Evolutionary conservation across 2,797 vertebrate genomes (phyloP).

Genomic region (Syngnathus rostellatus): DNA sequence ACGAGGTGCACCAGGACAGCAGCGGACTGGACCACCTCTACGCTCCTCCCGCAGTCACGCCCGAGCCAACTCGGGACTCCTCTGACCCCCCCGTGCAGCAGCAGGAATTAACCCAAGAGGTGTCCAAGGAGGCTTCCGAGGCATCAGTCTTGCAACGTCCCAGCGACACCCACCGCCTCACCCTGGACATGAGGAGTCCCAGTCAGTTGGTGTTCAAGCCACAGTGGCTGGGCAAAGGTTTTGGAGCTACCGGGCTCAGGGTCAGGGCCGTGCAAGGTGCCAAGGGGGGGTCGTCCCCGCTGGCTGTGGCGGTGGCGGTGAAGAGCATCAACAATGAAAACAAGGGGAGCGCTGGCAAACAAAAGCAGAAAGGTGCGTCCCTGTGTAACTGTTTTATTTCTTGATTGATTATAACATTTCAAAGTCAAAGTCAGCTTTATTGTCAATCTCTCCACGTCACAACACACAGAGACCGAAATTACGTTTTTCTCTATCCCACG

Average conservation of each 20-base stretch:
- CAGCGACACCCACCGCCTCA: conserved; percentile 52
- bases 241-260: conserved; percentile 57
- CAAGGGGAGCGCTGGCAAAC: conserved; percentile 53
- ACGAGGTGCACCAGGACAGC: conserved; percentile 45
- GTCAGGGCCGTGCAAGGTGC: conserved; percentile 51
- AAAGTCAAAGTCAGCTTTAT: too few species aligned
- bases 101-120: conserved; percentile 12
- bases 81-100: conserved; percentile 13
- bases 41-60: conserved; percentile 24
- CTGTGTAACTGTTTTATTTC: background rate
- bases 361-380: conserved; percentile 62
- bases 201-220: conserved; percentile 74
- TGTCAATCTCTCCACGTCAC: too few species aligned
- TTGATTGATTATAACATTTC: background rate
- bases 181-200: conserved; percentile 66
- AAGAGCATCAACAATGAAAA: conserved; percentile 61
- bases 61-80: conserved; percentile 20
- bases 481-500: too few species aligned
- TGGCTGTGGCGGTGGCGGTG: conserved; percentile 43
- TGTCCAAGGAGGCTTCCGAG: conserved; percentile 1
- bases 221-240: conserved; percentile 72
- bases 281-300: conserved; percentile 55
- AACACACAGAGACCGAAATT: too few species aligned
- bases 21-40: conserved; percentile 40
- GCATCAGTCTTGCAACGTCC: conserved; percentile 12